Evolutionary conservation across 2,113 vertebrate genomes (phyloP), one percentile per base, ranked within the genome.

Genomic region (Capreolus pygargus): DNA sequence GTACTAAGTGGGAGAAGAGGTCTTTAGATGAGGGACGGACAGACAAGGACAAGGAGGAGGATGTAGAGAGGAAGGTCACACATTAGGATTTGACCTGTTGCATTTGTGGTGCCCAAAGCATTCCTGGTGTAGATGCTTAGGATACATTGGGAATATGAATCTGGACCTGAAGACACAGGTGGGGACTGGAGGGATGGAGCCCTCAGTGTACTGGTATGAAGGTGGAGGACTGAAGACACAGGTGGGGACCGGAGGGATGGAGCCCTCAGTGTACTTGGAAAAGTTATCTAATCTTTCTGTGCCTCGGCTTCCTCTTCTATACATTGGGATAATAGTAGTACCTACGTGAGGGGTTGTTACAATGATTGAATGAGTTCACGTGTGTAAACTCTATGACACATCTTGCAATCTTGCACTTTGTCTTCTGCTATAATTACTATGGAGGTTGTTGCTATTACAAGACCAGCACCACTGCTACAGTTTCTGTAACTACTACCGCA

Each of bases 361-460:
- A 16, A 5, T 16, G 15, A 23, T 0, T 6, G 23, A 30, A 12
- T 16, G 74, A 85, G 64, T 21, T 28, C 27, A 0, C n/a, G 13
- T 30, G 16, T 58, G 60, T 52, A 39, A n/a, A 96, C 8, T 52
- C 57, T 30, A 3, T 21, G 14, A 43, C 1, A 1, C 12, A 1
- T 15, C 33, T 0, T 36, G 33, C 52, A 23, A 4, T 12, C 28
- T 7, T 67, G 9, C 16, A 1, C 74, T 14, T 39, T 1, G 45
- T 39, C 27, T 39, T 60, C 50, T 70, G 15, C 84, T 57, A 3
- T 8, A 33, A 9, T n/a, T 33, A 17, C 6, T 21, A 13, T 55
- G 16, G 10, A 12, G 27, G 19, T 43, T 36, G 33, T 25, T 2
- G 88, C 61, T 3, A 6, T 16, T 33, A 5, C 47, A 1, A 0